phyloP scores from a whole-genome alignment of 2,888 invertebrate genomes.

The Epinotia bilunana region DNA sequence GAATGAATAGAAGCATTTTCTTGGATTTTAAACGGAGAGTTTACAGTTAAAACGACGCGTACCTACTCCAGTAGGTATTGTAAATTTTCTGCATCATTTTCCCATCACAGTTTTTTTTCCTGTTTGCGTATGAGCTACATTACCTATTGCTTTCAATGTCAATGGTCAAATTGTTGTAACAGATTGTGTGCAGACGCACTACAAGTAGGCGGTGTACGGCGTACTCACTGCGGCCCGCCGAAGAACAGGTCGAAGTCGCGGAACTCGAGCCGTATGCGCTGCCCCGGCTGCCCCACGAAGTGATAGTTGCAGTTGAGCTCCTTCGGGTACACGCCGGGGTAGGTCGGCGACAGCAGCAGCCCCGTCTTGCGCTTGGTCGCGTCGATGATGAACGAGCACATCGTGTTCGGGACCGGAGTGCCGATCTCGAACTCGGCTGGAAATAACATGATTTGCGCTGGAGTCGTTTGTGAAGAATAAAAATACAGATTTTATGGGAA shows the following conservation, averaged over 20 bases:
- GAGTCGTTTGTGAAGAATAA: background rate
- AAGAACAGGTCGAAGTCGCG: slow-evolving; percentile 99
- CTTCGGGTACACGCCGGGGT: slow-evolving; percentile 99
- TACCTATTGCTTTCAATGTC: too few species aligned
- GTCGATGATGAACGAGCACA: slow-evolving; percentile 95
- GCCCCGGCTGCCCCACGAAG: slow-evolving; percentile 94
- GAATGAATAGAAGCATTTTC: too few species aligned
- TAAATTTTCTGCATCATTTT: too few species aligned
- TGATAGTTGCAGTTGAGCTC: slow-evolving; percentile 96
- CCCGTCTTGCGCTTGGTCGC: slow-evolving; percentile 91
- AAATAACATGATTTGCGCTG: background rate
- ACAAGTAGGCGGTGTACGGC: background rate
- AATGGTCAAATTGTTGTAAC: too few species aligned
- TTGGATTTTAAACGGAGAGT: too few species aligned
- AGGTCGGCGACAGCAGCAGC: slow-evolving; percentile 97
- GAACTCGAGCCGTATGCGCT: slow-evolving; percentile 97
- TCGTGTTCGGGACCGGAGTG: slow-evolving; percentile 92
- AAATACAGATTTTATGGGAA: background rate
- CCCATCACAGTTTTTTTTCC: too few species aligned
- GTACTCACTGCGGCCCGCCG: slow-evolving; percentile 98
- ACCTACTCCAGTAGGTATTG: too few species aligned
- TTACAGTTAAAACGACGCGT: too few species aligned
- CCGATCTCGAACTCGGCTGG: slow-evolving; percentile 97
- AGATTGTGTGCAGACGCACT: background rate
- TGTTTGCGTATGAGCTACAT: too few species aligned